Percentiles rank a stretch among this genome's conserved stretches.
These are phyloP conservation scores for Acanthurus leucopareius DNA, from an alignment of 2,797 vertebrate genomes.

Conservation along the genomic window DNA sequence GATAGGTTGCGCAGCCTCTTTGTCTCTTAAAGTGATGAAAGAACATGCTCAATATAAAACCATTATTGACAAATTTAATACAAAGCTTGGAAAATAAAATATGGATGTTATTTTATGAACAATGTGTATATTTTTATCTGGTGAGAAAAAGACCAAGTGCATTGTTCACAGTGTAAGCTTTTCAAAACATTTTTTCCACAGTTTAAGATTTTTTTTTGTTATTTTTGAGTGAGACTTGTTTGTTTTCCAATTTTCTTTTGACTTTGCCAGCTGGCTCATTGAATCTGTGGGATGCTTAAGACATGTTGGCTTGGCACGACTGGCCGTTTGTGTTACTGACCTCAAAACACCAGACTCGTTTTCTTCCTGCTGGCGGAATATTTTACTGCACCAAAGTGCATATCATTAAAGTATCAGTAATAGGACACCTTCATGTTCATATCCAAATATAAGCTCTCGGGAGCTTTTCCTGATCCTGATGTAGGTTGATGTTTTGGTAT, in stretches of 20 bases:
- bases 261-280: slow-evolving; percentile 43
- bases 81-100: not conserved
- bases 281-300: slow-evolving; percentile 23
- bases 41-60: slow-evolving; percentile 13
- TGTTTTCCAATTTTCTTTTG: slow-evolving; percentile 33
- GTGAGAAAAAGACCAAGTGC: not conserved
- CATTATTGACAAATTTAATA: slow-evolving; percentile 2
- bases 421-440: slow-evolving; percentile 47
- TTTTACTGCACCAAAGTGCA: slow-evolving; percentile 50
- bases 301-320: slow-evolving; percentile 43
- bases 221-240: slow-evolving; percentile 38
- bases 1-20: not conserved
- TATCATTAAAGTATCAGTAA: slow-evolving; percentile 59
- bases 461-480: slow-evolving; percentile 34
- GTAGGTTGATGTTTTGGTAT: slow-evolving; percentile 2
- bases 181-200: not conserved
- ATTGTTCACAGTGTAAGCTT: slow-evolving; percentile 8
- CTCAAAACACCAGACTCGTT: slow-evolving; percentile 60
- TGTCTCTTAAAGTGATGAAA: slow-evolving; percentile 12
- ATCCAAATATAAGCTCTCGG: slow-evolving; percentile 38
- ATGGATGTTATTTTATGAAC: slow-evolving; percentile 1
- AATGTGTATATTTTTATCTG: not conserved
- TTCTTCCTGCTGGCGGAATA: slow-evolving; percentile 43
- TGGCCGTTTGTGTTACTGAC: slow-evolving; percentile 52
- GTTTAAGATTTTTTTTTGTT: slow-evolving; percentile 1